Evolutionary conservation across 2,113 vertebrate species (phyloP).

Genomic region (Neoarius graeffei): DNA sequence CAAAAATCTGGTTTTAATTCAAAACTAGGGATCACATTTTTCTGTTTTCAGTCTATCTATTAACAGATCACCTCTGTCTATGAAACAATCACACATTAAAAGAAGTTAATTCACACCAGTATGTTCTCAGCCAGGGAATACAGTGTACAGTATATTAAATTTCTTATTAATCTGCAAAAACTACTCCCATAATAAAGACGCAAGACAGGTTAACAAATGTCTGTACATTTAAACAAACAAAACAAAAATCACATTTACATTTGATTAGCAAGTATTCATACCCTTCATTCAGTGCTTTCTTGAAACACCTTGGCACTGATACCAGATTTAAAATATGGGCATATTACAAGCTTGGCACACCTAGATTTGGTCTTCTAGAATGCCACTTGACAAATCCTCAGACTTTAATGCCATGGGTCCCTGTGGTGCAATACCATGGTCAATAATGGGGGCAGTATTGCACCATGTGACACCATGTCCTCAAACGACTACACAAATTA

Average conservation of each 20-base stretch:
- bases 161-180: too few relatives aligned
- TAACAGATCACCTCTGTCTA: neutral
- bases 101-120: neutral
- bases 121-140: neutral
- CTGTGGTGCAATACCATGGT: too few relatives aligned
- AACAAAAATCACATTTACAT: too few relatives aligned
- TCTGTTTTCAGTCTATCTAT: neutral
- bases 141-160: neutral
- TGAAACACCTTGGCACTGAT: neutral
- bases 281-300: neutral
- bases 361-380: neutral
- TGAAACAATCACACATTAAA: neutral
- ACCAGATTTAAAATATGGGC: neutral
- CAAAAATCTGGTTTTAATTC: neutral
- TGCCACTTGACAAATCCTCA: neutral
- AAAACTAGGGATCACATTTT: neutral
- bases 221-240: too few relatives aligned
- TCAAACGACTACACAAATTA: neutral
- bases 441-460: too few relatives aligned
- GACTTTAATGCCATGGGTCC: too few relatives aligned
- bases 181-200: too few relatives aligned
- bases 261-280: neutral
- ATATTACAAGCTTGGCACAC: too few relatives aligned
- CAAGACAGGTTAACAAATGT: too few relatives aligned
- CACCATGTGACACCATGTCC: neutral